These are phyloP conservation scores for Antedon mediterranea DNA, from an alignment of 53 echinoderm and acorn worm genomes.

Conservation along the genomic window DNA sequence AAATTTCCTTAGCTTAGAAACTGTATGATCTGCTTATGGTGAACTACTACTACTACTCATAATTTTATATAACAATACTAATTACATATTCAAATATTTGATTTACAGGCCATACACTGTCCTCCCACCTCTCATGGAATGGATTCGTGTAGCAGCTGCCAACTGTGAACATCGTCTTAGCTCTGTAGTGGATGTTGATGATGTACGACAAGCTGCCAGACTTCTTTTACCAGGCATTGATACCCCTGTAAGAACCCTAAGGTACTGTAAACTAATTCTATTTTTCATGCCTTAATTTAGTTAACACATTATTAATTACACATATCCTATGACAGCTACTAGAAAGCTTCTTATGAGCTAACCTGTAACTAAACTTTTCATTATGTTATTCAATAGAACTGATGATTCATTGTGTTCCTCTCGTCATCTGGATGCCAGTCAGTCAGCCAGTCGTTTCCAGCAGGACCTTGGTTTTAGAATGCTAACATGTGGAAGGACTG, in stretches of 20 bases:
- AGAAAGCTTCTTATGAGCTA: too few species aligned
- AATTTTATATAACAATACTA: neutral
- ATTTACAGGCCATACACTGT: conserved; percentile 58
- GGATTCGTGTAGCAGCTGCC: conserved; percentile 76
- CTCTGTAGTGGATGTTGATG: conserved; percentile 57
- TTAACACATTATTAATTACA: too few species aligned
- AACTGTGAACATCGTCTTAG: conserved; percentile 81
- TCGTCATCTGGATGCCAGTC: conserved; percentile 68
- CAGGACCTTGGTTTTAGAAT: conserved; percentile 86
- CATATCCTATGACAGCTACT: too few species aligned
- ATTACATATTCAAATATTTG: too few species aligned
- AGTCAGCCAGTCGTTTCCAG: conserved; percentile 59
- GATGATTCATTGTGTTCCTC: conserved; percentile 57
- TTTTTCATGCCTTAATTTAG: too few species aligned
- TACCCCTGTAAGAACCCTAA: conserved; percentile 61
- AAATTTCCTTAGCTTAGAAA: too few species aligned
- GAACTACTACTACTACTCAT: neutral
- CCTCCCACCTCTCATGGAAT: conserved; percentile 78
- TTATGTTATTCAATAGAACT: conserved; percentile 30
- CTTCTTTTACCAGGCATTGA: conserved; percentile 81
- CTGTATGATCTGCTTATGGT: neutral
- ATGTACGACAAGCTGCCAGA: conserved; percentile 77
- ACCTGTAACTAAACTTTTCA: too few species aligned
- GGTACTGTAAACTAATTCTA: conserved; percentile 39
- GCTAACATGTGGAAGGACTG: conserved; percentile 79